Base-by-base conservation (phyloP, 2,888 invertebrate genomes). In the Plemyria rubiginata region DNA sequence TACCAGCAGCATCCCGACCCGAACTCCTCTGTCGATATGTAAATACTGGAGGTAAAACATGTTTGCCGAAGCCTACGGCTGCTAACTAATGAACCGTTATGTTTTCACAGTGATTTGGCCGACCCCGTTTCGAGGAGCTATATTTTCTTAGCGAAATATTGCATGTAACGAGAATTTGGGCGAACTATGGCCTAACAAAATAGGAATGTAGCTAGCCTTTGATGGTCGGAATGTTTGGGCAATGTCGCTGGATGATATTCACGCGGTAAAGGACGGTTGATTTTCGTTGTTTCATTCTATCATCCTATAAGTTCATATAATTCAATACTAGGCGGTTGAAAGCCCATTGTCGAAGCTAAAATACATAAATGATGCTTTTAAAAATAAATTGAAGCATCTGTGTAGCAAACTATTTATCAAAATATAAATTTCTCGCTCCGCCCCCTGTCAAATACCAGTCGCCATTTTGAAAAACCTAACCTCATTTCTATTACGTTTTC, bases 11-110 rank as follows among this genome's bases (percentile, higher is more conserved):
- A 89, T 84, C 40, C 38, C 49, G 55, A 43, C 32, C 57, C 54
- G 46, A 74, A 73, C 76, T 3, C 73, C 78, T 71, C 73, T 82
- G 81, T 67, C 76, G 78, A 73, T 75, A 83, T 82, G 82, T 82
- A 86, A 86, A 84, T 81, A 85, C 84, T 74, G 82, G 79, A 84
- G 85, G n/a, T 32, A 84, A 86, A 90, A 84, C 81, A 81, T 90
- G 86, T 92, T 91, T 90, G 81, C 86, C 77, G 81, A 75, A 79
- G 85, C 85, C 82, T 83, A 78, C 81, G 79, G 81, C 80, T 75
- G 70, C 79, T 36, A 50, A 50, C 79, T 90, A 91, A 92, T 92
- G 91, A 92, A 92, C 92, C 92, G 92, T 92, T 92, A 92, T 90
- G 86, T 91, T 92, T 87, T 87, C 86, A 70, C 82, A 82, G 79